Conservation (phyloP, 92 coral and sea anemone genomes). For the Palythoa grandis region DNA sequence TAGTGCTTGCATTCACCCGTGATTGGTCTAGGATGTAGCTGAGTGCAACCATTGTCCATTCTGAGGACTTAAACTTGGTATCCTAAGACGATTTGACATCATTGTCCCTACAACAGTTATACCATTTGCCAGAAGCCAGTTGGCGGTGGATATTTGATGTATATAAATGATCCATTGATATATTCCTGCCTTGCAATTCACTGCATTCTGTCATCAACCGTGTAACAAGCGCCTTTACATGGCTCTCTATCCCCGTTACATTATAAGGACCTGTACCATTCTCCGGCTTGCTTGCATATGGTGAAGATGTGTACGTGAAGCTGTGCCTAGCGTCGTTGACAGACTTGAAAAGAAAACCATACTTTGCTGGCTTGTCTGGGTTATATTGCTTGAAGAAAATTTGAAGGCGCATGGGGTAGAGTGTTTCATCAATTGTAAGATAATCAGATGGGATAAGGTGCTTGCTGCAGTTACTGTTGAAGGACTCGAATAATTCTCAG, state of each 20-base stretch:
- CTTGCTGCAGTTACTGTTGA: constrained; percentile 1
- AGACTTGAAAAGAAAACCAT: constrained; percentile 30
- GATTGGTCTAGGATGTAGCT: too few species aligned
- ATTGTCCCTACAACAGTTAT: not conserved
- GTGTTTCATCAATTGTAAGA: constrained; percentile 35
- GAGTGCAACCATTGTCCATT: too few species aligned
- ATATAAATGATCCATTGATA: constrained; percentile 4
- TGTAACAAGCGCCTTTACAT: constrained; percentile 7
- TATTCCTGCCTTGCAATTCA: not conserved
- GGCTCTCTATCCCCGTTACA: not conserved
- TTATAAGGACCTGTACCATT: not conserved
- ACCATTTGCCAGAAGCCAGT: constrained; percentile 7
- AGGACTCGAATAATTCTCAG: not conserved
- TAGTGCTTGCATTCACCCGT: too few species aligned
- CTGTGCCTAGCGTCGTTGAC: constrained; percentile 1
- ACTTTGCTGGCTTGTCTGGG: constrained; percentile 44
- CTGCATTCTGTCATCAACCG: not conserved
- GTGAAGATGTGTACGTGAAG: not conserved
- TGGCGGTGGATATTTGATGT: too few species aligned
- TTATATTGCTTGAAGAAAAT: constrained; percentile 32
- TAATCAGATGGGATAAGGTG: constrained; percentile 7
- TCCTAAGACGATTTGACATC: not conserved
- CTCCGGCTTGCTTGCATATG: constrained; percentile 9
- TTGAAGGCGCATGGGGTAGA: constrained; percentile 14
- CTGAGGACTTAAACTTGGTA: too few species aligned